Percentiles rank a stretch among this genome's conserved stretches.
These are phyloP conservation scores for Oscheius sp. DNA, from an alignment of 2,888 invertebrate species.

Conservation along the genomic window DNA sequence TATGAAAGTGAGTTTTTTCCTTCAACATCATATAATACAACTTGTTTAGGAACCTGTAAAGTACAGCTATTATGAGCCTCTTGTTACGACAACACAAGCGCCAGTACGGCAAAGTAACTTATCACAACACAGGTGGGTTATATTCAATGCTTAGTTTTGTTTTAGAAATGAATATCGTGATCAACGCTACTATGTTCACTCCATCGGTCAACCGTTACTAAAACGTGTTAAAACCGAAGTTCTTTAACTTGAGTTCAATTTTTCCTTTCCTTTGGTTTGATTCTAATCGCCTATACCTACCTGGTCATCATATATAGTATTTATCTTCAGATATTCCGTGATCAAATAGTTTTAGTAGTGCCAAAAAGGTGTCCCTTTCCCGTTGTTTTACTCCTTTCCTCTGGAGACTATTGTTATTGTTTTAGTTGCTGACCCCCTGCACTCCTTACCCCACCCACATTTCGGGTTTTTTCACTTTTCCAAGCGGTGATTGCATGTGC, in stretches of 20 bases:
- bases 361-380: conserved; percentile 24
- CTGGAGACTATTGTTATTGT: background rate
- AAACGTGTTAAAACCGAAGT: conserved; percentile 22
- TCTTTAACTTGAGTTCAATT: conserved; percentile 2
- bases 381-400: conserved; percentile 18
- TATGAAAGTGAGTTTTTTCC: conserved; percentile 5
- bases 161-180: background rate
- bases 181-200: conserved; percentile 11
- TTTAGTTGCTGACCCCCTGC: background rate
- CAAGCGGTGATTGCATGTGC: background rate
- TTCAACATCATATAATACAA: background rate
- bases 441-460: background rate
- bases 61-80: conserved; percentile 21
- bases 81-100: background rate
- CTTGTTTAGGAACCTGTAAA: background rate
- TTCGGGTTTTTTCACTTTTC: conserved; percentile 28
- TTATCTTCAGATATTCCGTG: background rate
- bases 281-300: background rate
- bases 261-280: background rate
- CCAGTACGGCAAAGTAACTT: conserved; percentile 1
- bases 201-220: conserved; percentile 8
- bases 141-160: too few species aligned
- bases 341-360: conserved; percentile 12
- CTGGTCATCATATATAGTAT: too few species aligned
- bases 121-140: conserved; percentile 9